These are phyloP conservation scores for Apamea crenata DNA, from an alignment of 2,888 invertebrate species.

Conservation along the genomic window DNA sequence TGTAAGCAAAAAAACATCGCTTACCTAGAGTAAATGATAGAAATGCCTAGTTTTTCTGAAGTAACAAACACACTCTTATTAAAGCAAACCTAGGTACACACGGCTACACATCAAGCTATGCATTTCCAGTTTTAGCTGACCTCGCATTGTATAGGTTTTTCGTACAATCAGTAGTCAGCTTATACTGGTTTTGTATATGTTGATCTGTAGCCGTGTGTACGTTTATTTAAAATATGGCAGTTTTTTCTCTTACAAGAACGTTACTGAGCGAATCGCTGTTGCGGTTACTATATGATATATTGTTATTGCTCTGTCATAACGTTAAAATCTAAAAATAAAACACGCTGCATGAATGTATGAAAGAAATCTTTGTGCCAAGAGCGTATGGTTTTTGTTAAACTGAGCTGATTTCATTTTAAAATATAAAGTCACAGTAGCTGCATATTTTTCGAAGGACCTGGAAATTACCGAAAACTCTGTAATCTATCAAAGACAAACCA, in stretches of 20 bases:
- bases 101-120: no score
- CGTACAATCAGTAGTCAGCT: no score
- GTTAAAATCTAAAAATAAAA: conserved; percentile 64
- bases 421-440: neutral
- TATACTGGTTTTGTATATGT: no score
- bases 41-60: neutral
- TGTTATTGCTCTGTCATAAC: conserved; percentile 76
- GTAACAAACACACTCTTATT: neutral
- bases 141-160: no score
- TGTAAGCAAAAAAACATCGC: neutral
- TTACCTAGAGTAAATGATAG: neutral
- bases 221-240: conserved; percentile 28
- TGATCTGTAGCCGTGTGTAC: no score
- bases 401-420: conserved; percentile 25
- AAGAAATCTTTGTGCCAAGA: conserved; percentile 49
- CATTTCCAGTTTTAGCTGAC: no score
- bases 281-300: conserved; percentile 77
- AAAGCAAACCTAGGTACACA: neutral
- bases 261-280: conserved; percentile 61
- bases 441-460: neutral
- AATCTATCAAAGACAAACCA: no score
- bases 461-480: neutral
- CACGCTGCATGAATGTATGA: conserved; percentile 39
- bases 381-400: conserved; percentile 25
- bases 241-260: conserved; percentile 25